phyloP scores from a whole-genome alignment of 1,140 invertebrate species.

The Dreissena polymorpha region DNA sequence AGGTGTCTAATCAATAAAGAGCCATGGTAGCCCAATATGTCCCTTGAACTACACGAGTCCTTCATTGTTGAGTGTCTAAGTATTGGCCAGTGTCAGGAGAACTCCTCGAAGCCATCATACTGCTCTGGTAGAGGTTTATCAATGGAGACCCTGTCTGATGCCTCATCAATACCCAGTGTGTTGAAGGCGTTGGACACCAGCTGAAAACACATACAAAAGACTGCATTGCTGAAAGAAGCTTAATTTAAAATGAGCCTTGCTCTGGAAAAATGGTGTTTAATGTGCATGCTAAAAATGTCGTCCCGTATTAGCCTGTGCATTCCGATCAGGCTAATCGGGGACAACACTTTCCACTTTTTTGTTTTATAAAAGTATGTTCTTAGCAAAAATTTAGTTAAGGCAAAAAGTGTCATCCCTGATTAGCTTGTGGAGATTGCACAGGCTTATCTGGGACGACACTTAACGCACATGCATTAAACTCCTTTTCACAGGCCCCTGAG shows the following conservation, averaged over 20 bases:
- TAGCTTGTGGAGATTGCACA: background rate
- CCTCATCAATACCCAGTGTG: slow-evolving; percentile 59
- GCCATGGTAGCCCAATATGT: no score
- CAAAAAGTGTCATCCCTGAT: background rate
- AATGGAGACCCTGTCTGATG: slow-evolving; percentile 40
- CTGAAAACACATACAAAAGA: slow-evolving; percentile 50
- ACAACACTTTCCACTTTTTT: background rate
- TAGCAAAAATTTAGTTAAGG: no score
- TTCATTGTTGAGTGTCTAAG: no score
- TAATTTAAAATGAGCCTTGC: background rate
- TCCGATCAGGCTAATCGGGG: no score
- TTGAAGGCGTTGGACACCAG: slow-evolving; percentile 60
- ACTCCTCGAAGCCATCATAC: slow-evolving; percentile 49
- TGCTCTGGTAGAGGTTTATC: slow-evolving; percentile 43
- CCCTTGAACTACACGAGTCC: no score
- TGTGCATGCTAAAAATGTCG: background rate
- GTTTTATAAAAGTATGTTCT: no score
- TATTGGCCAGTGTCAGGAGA: slow-evolving; percentile 25
- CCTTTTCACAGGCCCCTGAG: no score
- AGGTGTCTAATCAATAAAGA: no score
- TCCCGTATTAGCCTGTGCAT: background rate
- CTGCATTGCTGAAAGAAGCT: background rate
- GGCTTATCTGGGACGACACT: background rate
- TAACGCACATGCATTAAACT: no score
- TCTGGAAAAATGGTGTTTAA: background rate